Conservation (phyloP, 2,888 invertebrate genomes). For the Neelides folsomi region DNA sequence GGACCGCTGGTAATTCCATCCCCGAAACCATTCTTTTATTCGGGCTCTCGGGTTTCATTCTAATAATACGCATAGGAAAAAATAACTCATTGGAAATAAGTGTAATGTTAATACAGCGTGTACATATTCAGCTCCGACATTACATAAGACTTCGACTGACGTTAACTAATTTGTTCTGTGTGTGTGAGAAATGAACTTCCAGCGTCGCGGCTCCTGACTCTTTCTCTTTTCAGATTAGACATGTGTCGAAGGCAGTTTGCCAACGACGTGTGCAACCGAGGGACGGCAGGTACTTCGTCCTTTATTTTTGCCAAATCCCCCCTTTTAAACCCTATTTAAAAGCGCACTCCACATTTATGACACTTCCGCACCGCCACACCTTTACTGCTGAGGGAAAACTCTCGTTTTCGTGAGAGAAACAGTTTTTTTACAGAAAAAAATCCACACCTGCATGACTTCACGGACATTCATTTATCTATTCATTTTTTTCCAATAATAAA, state of each 20-base stretch:
- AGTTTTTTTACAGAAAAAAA: neutral
- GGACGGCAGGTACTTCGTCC: slow-evolving; percentile 72
- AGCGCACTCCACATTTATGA: neutral
- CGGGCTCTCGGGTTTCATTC: neutral
- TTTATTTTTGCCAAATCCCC: neutral
- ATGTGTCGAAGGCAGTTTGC: slow-evolving; percentile 93
- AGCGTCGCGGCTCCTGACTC: neutral
- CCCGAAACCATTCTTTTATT: neutral
- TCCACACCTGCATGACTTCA: slow-evolving; percentile 12
- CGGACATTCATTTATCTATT: slow-evolving; percentile 6
- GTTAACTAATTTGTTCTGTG: too few species aligned
- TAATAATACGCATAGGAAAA: neutral
- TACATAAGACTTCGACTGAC: too few species aligned
- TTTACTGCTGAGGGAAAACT: neutral
- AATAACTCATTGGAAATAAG: too few species aligned
- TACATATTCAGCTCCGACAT: too few species aligned
- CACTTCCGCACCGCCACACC: neutral
- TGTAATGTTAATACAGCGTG: too few species aligned
- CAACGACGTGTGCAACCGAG: slow-evolving; percentile 92
- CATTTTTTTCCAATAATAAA: too few species aligned
- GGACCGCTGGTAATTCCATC: slow-evolving; percentile 79
- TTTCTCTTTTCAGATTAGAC: slow-evolving; percentile 65
- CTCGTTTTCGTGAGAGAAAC: slow-evolving; percentile 1
- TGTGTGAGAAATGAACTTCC: too few species aligned
- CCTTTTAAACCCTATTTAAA: neutral